Percentiles rank a stretch among this genome's conserved stretches.
Conservation (phyloP, 2,113 vertebrate genomes). For the Corynorhinus townsendii region DNA sequence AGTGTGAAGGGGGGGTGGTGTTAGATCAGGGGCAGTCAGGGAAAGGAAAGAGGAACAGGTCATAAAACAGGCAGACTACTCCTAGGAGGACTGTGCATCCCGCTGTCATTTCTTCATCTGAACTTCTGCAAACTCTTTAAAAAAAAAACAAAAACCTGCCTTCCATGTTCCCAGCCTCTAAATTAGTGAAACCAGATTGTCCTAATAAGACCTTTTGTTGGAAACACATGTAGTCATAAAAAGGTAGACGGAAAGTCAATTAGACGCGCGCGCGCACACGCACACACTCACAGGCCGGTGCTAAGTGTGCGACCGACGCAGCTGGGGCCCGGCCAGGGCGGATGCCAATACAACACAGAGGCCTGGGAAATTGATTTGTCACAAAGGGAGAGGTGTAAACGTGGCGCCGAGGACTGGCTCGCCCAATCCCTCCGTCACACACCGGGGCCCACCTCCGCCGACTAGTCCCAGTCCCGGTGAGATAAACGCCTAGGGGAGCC, state of each 20-base stretch:
- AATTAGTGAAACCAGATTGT: constrained; percentile 80
- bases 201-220: constrained; percentile 76
- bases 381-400: constrained; percentile 62
- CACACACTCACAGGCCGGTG: constrained; percentile 11
- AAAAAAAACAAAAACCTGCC: background rate
- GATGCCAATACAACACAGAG: constrained; percentile 12
- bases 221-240: constrained; percentile 80
- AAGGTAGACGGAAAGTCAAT: constrained; percentile 77
- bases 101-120: constrained; percentile 66
- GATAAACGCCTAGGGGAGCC: background rate
- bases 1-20: background rate
- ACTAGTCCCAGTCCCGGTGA: background rate
- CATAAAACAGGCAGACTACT: constrained; percentile 9
- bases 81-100: background rate
- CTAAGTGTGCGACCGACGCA: constrained; percentile 27
- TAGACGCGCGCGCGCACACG: constrained; percentile 63
- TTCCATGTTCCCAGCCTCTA: constrained; percentile 66
- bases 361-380: constrained; percentile 68
- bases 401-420: background rate
- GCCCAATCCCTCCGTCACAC: background rate
- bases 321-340: background rate
- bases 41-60: background rate
- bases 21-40: background rate
- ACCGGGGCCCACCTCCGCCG: rapidly evolving
- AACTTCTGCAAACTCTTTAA: constrained; percentile 59